Conservation (phyloP, 1,140 invertebrate species). For the Protaetia brevitarsis region DNA sequence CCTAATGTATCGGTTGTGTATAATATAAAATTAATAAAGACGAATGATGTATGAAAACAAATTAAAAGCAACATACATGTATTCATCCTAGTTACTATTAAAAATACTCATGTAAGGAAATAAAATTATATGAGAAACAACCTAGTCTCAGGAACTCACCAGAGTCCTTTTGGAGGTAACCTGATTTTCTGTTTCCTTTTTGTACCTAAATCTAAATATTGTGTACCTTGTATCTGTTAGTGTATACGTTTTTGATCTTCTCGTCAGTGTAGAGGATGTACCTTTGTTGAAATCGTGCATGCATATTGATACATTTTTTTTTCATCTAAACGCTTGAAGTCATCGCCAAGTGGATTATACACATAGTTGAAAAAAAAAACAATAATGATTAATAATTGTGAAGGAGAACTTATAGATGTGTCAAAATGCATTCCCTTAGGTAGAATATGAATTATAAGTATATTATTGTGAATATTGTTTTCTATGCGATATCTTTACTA, state of each 20-base stretch:
- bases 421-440: slow-evolving; percentile 6
- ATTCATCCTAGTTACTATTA: too few relatives aligned
- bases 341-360: neutral
- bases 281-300: neutral
- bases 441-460: neutral
- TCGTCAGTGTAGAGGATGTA: neutral
- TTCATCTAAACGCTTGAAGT: neutral
- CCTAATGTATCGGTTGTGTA: neutral
- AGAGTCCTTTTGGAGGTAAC: neutral
- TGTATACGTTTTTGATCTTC: too few relatives aligned
- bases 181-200: neutral
- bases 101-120: too few relatives aligned
- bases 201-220: too few relatives aligned
- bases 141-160: neutral
- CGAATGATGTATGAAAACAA: neutral
- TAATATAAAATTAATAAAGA: neutral
- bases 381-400: slow-evolving; percentile 2
- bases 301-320: slow-evolving; percentile 5
- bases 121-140: neutral
- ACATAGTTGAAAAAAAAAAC: neutral
- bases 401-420: slow-evolving; percentile 9
- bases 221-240: too few relatives aligned
- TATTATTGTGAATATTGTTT: neutral
- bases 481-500: too few relatives aligned
- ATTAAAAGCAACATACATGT: too few relatives aligned